Evolutionary conservation across 2,797 vertebrate genomes (phyloP).

Genomic region (Sebastiscus albofasciatus): DNA sequence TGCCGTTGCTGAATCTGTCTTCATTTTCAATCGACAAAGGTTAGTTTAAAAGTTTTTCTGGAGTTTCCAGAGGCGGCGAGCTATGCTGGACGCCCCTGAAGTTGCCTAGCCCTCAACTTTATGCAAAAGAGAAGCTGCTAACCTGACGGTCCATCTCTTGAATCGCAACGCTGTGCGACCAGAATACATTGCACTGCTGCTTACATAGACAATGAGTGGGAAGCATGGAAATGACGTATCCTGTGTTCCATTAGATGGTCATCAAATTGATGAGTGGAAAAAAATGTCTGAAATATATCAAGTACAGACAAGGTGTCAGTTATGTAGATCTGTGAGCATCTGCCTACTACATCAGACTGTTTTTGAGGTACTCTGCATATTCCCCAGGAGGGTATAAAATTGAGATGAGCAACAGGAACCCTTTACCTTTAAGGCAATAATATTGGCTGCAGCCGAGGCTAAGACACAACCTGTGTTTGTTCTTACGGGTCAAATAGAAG

Average conservation of each 20-base stretch:
- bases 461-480: conserved; percentile 12
- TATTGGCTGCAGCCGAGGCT: conserved; percentile 15
- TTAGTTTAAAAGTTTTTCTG: not conserved
- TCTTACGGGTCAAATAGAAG: conserved; percentile 1
- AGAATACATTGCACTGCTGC: not conserved
- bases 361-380: not conserved
- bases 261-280: not conserved
- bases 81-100: accelerated
- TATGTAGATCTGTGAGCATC: not conserved
- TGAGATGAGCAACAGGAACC: conserved; percentile 13
- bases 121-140: accelerated
- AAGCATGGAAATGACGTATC: not conserved
- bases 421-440: conserved; percentile 44
- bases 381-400: not conserved
- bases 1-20: not conserved
- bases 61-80: not conserved
- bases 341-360: not conserved
- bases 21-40: not conserved
- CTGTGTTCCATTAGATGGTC: not conserved
- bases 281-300: not conserved
- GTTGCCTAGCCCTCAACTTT: not conserved
- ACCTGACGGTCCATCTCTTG: accelerated
- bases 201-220: not conserved
- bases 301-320: not conserved
- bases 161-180: accelerated